Conservation (phyloP, 2,113 vertebrate species). For the Brachypteracias leptosomus region DNA sequence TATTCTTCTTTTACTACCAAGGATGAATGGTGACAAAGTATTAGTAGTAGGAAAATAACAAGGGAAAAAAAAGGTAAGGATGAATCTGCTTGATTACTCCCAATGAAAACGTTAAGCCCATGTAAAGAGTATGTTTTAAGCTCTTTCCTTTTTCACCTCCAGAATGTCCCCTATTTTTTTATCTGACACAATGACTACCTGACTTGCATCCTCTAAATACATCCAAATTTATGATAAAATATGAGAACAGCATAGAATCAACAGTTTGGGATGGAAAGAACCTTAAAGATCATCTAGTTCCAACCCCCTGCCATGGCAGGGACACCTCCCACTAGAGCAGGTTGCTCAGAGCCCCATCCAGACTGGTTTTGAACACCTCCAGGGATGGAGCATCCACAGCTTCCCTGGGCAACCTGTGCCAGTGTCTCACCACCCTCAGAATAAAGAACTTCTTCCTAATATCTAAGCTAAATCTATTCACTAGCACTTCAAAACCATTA, state of each 20-base stretch:
- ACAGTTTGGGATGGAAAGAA: neutral
- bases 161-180: neutral
- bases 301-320: neutral
- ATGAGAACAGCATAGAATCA: neutral
- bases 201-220: neutral
- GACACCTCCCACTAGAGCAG: neutral
- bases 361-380: neutral
- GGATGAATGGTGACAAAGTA: neutral
- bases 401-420: neutral
- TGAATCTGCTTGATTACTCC: neutral
- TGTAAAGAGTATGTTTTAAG: neutral
- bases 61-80: neutral
- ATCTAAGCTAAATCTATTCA: neutral
- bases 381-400: neutral
- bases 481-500: neutral
- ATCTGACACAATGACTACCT: neutral
- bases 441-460: neutral
- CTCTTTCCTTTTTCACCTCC: too few relatives aligned
- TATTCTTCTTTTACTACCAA: neutral
- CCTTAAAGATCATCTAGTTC: neutral
- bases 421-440: neutral
- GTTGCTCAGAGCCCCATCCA: neutral
- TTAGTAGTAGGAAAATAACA: neutral
- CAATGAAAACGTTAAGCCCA: neutral
- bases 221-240: neutral